Evolutionary conservation across 2,888 invertebrate genomes (phyloP).

Genomic region (Belgica antarctica): DNA sequence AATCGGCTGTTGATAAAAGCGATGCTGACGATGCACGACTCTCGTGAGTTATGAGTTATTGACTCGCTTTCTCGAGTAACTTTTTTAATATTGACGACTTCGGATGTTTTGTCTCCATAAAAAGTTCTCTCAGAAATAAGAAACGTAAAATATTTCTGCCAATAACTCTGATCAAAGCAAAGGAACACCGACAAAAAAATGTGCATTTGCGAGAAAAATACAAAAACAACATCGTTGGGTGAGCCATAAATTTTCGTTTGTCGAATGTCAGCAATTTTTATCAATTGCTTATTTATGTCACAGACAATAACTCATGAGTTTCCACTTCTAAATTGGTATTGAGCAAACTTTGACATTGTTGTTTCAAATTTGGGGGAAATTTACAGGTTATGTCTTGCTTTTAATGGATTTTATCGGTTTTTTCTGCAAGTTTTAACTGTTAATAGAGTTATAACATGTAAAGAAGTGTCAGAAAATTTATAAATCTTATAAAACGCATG

Average conservation of each 20-base stretch:
- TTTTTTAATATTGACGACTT: slow-evolving; percentile 8
- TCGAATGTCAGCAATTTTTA: slow-evolving; percentile 28
- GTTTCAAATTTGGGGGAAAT: too few species aligned
- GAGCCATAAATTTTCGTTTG: background rate
- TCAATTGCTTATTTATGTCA: slow-evolving; percentile 36
- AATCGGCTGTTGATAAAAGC: slow-evolving; percentile 5
- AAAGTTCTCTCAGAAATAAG: background rate
- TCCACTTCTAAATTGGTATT: slow-evolving; percentile 30
- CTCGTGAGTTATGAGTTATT: background rate
- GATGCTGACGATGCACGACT: background rate
- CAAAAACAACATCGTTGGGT: background rate
- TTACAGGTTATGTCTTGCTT: background rate
- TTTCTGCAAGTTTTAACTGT: too few species aligned
- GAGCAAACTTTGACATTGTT: slow-evolving; percentile 34
- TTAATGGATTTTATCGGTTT: too few species aligned
- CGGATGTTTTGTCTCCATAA: background rate
- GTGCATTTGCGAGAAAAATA: too few species aligned
- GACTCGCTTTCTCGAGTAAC: background rate
- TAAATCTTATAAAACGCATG: too few species aligned
- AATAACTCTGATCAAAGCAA: background rate
- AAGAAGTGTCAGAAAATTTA: too few species aligned
- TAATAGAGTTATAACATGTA: too few species aligned
- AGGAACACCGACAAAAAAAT: too few species aligned
- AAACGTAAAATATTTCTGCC: slow-evolving; percentile 2
- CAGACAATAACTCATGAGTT: slow-evolving; percentile 12